Evolutionary conservation across 2,888 invertebrate genomes (phyloP).

Genomic region (Chironomus riparius): DNA sequence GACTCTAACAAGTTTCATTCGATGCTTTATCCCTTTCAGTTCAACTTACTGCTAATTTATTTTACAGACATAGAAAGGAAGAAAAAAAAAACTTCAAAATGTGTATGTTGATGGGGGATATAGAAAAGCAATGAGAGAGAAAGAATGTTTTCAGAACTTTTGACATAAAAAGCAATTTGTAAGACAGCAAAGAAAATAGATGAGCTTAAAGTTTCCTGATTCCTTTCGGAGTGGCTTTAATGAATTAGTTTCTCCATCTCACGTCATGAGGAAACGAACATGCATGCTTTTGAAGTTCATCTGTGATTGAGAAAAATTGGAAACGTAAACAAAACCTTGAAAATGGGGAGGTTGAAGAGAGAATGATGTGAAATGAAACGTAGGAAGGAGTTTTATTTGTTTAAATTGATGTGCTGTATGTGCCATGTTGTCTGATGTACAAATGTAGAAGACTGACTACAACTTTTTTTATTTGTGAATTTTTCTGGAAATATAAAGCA

Average conservation of each 20-base stretch:
- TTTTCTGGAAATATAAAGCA: background rate
- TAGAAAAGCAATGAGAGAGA: too few relatives aligned
- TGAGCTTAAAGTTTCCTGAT: conserved; percentile 8
- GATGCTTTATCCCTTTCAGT: background rate
- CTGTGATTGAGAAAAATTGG: conserved; percentile 14
- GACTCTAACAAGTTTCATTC: background rate
- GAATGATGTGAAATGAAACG: background rate
- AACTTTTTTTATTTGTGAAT: too few relatives aligned
- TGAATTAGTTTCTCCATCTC: conserved; percentile 5
- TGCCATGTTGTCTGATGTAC: background rate
- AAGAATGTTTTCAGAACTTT: background rate
- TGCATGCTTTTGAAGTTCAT: background rate
- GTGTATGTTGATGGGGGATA: too few relatives aligned
- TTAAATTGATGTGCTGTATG: background rate
- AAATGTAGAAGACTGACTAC: too few relatives aligned
- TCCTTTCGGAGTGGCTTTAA: conserved; percentile 7
- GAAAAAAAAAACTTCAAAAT: too few relatives aligned
- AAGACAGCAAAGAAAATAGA: conserved; percentile 16
- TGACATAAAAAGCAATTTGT: conserved; percentile 22
- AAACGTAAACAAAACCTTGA: conserved; percentile 26
- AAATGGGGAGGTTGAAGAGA: background rate
- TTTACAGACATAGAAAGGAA: background rate
- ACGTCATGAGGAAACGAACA: background rate
- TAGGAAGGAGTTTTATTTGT: background rate
- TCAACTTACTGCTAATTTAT: background rate